A percentile compares a stretch with the other conserved stretches of the same genome.
Conservation (phyloP, 2,888 invertebrate species). For the Hydrotaea cyrtoneurina region DNA sequence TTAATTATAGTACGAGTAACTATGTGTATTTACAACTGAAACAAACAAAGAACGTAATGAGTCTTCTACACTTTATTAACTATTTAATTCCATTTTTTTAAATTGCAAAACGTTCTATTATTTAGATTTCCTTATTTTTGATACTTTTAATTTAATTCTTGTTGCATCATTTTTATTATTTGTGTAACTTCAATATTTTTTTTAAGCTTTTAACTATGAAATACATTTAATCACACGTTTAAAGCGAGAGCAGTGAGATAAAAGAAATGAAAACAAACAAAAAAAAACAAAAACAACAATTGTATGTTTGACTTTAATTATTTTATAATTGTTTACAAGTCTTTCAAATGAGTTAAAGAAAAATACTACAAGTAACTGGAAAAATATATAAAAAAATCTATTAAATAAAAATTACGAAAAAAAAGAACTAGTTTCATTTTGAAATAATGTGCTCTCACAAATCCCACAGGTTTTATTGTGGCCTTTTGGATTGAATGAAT, state of each 20-base stretch:
- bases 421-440: neutral
- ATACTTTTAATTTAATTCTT: constrained; percentile 42
- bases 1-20: neutral
- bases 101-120: neutral
- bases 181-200: constrained; percentile 29
- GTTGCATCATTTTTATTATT: constrained; percentile 13
- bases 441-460: no score
- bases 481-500: no score
- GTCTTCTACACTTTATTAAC: constrained; percentile 34
- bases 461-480: no score
- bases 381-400: constrained; percentile 22
- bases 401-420: constrained; percentile 42
- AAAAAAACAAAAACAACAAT: constrained; percentile 23
- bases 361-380: constrained; percentile 27
- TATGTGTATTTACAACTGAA: constrained; percentile 23
- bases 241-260: constrained; percentile 32
- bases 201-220: constrained; percentile 41
- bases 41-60: neutral
- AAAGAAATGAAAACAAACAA: constrained; percentile 45
- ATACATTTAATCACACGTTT: constrained; percentile 34
- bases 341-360: constrained; percentile 30
- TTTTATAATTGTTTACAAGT: constrained; percentile 41
- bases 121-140: constrained; percentile 35
- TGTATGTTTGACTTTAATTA: constrained; percentile 22
- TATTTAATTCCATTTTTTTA: constrained; percentile 30